Evolutionary conservation across 2,797 vertebrate species (phyloP).

Genomic region (Sebastes vulpes): DNA sequence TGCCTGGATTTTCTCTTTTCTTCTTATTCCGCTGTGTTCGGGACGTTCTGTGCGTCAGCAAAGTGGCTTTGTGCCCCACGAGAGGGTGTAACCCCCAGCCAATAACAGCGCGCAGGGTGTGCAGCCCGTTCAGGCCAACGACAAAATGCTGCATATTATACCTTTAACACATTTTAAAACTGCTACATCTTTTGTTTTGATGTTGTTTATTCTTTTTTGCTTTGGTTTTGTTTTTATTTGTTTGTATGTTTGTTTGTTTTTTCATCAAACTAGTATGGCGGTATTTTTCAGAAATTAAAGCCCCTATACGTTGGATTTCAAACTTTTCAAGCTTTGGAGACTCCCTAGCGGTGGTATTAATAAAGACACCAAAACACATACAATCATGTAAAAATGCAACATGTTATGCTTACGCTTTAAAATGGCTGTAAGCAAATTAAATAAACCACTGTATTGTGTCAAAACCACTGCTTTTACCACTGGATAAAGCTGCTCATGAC

Average conservation of each 20-base stretch:
- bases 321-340: background rate
- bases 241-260: background rate
- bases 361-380: background rate
- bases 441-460: background rate
- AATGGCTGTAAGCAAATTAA: background rate
- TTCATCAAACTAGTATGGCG: background rate
- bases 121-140: background rate
- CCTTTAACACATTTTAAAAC: background rate
- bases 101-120: background rate
- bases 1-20: background rate
- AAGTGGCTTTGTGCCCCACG: background rate
- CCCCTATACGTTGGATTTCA: background rate
- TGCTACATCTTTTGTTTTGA: background rate
- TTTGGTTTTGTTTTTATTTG: background rate
- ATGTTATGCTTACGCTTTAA: background rate
- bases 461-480: background rate
- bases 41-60: background rate
- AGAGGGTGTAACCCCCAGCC: background rate
- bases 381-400: background rate
- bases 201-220: background rate
- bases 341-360: background rate
- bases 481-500: background rate
- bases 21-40: background rate
- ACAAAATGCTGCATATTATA: background rate
- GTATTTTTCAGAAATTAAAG: background rate